Evolutionary conservation across 2,113 vertebrate genomes (phyloP).

Genomic region (Pelobates fuscus): DNA sequence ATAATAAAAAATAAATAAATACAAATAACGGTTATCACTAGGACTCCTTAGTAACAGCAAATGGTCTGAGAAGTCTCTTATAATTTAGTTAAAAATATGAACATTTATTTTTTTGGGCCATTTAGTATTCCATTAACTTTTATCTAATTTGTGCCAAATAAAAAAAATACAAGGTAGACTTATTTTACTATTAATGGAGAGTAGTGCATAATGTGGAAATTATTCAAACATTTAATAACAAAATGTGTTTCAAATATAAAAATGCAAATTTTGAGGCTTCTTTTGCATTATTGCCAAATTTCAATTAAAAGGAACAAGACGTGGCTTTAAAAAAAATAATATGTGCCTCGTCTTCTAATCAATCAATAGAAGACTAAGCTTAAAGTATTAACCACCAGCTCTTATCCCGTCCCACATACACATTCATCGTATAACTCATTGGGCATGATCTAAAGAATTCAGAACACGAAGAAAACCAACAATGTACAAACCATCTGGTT

Average conservation of each 20-base stretch:
- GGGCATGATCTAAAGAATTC: not conserved
- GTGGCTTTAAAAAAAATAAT: not conserved
- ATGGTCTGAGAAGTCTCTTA: no score
- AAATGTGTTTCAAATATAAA: not conserved
- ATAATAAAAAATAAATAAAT: no score
- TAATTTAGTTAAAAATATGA: no score
- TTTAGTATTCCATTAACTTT: no score
- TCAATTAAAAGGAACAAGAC: constrained; percentile 6
- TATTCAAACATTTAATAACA: not conserved
- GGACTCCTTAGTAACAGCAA: no score
- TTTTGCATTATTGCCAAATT: constrained; percentile 1
- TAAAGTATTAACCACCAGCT: no score
- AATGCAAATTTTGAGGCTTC: not conserved
- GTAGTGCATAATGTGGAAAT: not conserved
- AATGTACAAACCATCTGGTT: constrained; percentile 42
- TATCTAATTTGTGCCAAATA: no score
- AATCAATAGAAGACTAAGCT: not conserved
- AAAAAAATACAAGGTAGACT: no score
- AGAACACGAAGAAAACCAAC: not conserved
- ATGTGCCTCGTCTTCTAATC: not conserved
- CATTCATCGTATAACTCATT: constrained; percentile 12
- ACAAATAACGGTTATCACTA: no score
- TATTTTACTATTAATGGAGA: no score
- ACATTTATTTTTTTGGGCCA: no score
- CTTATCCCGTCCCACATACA: not conserved